Evolutionary conservation across 1,140 invertebrate genomes (phyloP), one percentile per base, ranked within the genome.

Genomic region (Sinonovacula constricta): DNA sequence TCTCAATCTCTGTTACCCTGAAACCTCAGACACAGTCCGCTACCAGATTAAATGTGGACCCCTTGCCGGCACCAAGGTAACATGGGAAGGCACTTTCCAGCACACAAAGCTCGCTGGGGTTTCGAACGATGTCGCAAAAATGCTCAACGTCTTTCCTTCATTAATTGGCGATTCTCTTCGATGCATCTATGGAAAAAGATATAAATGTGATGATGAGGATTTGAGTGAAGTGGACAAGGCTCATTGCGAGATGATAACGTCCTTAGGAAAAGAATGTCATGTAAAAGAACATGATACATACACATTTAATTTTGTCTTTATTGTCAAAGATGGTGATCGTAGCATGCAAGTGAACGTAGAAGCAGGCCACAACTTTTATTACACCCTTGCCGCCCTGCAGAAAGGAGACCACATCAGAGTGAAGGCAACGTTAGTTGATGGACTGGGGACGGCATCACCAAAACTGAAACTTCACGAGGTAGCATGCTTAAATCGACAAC

Each of bases 131-230:
- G 83, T 85, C 22, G 81, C 84, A 34, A 82, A 66, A 53, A 80
- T 88, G 34, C 28, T 89, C 4, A 75, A 82, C 28, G 72, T 79
- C 28, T 80, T 89, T 53, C 88, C 88, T 2, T 63, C 54, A 22
- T 79, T 89, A 39, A 65, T 89, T 3, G 72, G 82, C 0, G 80
- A 85, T n/a, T 83, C 84, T 4, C 57, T 89, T 34, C 69, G 77
- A 26, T 88, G 87, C 75, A 79, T 87, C 10, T 89, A 88, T 77
- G 88, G 88, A 15, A 71, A 83, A 18, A 24, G 67, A 31, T 82
- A 82, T 54, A 78, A 81, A 10, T 88, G 86, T 72, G 70, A 83
- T 34, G 77, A 70, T 28, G 57, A 71, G 10, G 59, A 78, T 10
- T 77, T 82, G 34, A 54, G 70, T 34, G 72, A 80, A 24, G 49